Conservation (phyloP, 1,140 invertebrate genomes). For the Diachasma alloeum region DNA sequence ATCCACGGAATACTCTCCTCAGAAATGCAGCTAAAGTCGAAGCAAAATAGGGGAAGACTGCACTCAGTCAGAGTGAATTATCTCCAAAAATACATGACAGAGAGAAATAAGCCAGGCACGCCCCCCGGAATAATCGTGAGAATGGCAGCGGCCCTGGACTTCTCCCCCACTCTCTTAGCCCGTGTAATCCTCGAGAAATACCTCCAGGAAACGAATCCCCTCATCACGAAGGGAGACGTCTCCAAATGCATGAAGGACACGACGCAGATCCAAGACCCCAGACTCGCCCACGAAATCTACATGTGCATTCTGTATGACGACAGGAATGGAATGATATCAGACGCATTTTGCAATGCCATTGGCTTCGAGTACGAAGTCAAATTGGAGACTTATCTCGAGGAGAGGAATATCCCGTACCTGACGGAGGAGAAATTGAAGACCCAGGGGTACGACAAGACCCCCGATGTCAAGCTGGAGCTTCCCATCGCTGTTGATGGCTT, state of each 20-base stretch:
- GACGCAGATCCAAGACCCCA: slow-evolving; percentile 73
- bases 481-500: slow-evolving; percentile 87
- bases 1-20: slow-evolving; percentile 66
- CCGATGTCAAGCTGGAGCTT: slow-evolving; percentile 90
- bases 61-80: slow-evolving; percentile 39
- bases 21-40: slow-evolving; percentile 60
- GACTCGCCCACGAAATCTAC: slow-evolving; percentile 80
- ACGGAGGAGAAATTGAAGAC: slow-evolving; percentile 83
- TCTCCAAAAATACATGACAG: slow-evolving; percentile 19
- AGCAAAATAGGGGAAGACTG: slow-evolving; percentile 48
- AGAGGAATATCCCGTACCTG: slow-evolving; percentile 74
- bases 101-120: slow-evolving; percentile 42
- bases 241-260: slow-evolving; percentile 76
- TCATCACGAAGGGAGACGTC: slow-evolving; percentile 52
- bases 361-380: slow-evolving; percentile 81
- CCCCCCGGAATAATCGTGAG: slow-evolving; percentile 67
- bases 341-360: slow-evolving; percentile 77
- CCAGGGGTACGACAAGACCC: slow-evolving; percentile 93
- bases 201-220: slow-evolving; percentile 47
- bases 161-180: slow-evolving; percentile 73
- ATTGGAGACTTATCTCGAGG: slow-evolving; percentile 69
- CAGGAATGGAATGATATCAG: slow-evolving; percentile 78
- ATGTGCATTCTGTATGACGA: slow-evolving; percentile 74
- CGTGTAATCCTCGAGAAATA: slow-evolving; percentile 73
- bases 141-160: slow-evolving; percentile 66